Conservation (phyloP, 2,113 vertebrate species). For the Condylura cristata region DNA sequence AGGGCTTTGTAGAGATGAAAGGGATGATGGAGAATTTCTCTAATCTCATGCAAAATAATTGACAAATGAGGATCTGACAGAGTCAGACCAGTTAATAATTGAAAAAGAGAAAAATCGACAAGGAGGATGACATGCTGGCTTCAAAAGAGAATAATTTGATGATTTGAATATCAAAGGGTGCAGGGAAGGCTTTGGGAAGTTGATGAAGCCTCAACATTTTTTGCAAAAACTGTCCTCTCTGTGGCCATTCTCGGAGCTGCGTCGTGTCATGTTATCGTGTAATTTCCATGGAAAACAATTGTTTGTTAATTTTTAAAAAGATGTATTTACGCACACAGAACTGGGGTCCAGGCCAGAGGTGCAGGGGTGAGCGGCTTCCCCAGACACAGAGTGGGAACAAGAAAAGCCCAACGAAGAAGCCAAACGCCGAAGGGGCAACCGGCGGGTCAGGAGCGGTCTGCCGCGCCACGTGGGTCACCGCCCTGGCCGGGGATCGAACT, state of each 20-base stretch:
- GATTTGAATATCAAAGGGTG: constrained; percentile 67
- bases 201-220: neutral
- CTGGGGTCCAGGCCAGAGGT: too few species aligned
- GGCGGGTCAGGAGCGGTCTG: too few species aligned
- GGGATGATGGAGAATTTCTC: constrained; percentile 4
- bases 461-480: too few species aligned
- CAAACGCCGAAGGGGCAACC: too few species aligned
- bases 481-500: too few species aligned
- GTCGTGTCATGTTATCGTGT: neutral
- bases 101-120: constrained; percentile 64
- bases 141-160: constrained; percentile 62
- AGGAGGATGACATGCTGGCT: constrained; percentile 19
- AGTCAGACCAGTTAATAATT: constrained; percentile 56
- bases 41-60: constrained; percentile 47
- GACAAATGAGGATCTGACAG: constrained; percentile 47
- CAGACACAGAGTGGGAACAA: too few species aligned
- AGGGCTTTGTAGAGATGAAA: constrained; percentile 57
- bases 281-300: constrained; percentile 39
- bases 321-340: too few species aligned
- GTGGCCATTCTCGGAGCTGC: neutral
- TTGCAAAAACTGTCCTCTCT: neutral
- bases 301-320: too few species aligned
- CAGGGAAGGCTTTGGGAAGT: constrained; percentile 16
- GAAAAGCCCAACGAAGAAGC: too few species aligned
- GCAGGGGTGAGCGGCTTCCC: too few species aligned